Base-by-base conservation (phyloP, 1,140 invertebrate species). In the Drosophila willistoni region DNA sequence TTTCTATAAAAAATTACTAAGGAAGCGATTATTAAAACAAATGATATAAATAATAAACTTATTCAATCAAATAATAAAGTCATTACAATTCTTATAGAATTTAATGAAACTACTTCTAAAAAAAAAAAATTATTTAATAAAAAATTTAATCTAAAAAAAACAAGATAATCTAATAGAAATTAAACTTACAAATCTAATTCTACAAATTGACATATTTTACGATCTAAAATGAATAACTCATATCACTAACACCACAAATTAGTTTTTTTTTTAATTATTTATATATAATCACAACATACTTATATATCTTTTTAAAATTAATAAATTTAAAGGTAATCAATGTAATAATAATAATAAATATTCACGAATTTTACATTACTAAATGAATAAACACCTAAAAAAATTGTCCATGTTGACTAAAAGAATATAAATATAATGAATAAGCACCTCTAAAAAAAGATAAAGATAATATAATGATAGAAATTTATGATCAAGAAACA, bases 211-310 rank as follows among this genome's bases (percentile, higher is more conserved):
- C 73, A 89, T 75, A 81, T 73, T 81, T 81, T 77, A 89, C 86
- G 84, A 91, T 92, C n/a, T n/a, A n/a, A n/a, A n/a, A n/a, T n/a
- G n/a, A n/a, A n/a, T n/a, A n/a, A n/a, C n/a, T n/a, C n/a, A 93
- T 92, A 93, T 93, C 85, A 92, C 93, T 94, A 92, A 93, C 72
- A 73, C 93, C 93, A 94, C 94, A 94, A 94, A 94, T 94, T 92
- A 94, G 93, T 89, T 93, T 94, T 94, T 94, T 93, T 77, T 65
- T 91, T 93, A 94, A 94, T 94, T 93, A 94, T 93, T 93, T 93
- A 94, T 94, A 92, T 93, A 93, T 92, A 93, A 91, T 91, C 91
- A 93, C 89, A 93, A 90, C 78, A 92, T 86, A 90, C 92, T 92
- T 90, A 89, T 92, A 79, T 93, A 92, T 83, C 92, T 81, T 85